These are phyloP conservation scores for Notothenia rossii DNA, from an alignment of 2,113 vertebrate species.

Conservation along the genomic window DNA sequence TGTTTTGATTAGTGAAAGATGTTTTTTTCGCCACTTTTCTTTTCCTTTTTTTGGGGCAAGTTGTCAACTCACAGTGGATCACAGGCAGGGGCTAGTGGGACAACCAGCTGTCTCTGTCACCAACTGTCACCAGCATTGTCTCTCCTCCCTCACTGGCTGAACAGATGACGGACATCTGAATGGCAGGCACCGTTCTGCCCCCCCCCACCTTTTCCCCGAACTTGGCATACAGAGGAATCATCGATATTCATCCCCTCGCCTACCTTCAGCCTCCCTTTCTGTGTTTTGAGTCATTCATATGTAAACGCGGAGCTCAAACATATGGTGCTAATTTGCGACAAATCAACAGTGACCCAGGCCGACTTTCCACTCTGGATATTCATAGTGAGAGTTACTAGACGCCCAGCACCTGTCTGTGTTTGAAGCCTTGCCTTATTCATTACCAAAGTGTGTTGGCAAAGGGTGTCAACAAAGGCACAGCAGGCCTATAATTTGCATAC, in stretches of 20 bases:
- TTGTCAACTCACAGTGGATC: slow-evolving; percentile 68
- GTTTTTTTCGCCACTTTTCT: slow-evolving; percentile 27
- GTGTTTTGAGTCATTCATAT: slow-evolving; percentile 78
- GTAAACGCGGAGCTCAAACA: slow-evolving; percentile 79
- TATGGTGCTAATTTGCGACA: slow-evolving; percentile 81
- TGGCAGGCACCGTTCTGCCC: slow-evolving; percentile 57
- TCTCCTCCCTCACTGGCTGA: slow-evolving; percentile 65
- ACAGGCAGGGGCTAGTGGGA: slow-evolving; percentile 66
- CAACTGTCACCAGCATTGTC: slow-evolving; percentile 78
- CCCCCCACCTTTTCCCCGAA: slow-evolving; percentile 10
- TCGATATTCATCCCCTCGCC: slow-evolving; percentile 71
- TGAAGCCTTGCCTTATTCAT: slow-evolving; percentile 79
- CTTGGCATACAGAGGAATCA: slow-evolving; percentile 56
- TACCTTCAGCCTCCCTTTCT: slow-evolving; percentile 57
- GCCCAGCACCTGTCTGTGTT: slow-evolving; percentile 77
- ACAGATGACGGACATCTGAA: slow-evolving; percentile 80
- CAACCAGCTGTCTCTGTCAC: slow-evolving; percentile 81
- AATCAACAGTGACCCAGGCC: slow-evolving; percentile 79
- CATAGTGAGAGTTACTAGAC: slow-evolving; percentile 64
- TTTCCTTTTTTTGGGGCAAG: slow-evolving; percentile 44
- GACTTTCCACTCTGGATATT: slow-evolving; percentile 68
- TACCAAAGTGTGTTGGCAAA: slow-evolving; percentile 72
- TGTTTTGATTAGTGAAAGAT: slow-evolving; percentile 75
- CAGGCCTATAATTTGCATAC: slow-evolving; percentile 76
- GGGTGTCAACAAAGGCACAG: slow-evolving; percentile 74